A percentile compares a stretch with the other conserved stretches of the same genome.
Conservation (phyloP, 2,113 vertebrate species). For the Leuciscus idus region DNA sequence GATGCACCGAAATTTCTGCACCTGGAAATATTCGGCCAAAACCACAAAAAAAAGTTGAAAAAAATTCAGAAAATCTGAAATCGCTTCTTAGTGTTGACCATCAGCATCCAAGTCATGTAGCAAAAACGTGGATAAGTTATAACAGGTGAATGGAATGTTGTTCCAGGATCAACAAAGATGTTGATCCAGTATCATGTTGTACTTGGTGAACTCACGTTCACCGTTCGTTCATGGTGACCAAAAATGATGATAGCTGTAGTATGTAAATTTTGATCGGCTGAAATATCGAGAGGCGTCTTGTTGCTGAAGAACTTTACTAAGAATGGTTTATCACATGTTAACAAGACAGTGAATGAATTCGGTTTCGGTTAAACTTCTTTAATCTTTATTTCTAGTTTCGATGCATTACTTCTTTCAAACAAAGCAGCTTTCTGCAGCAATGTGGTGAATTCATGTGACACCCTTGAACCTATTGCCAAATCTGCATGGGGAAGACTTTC, state of each 20-base stretch:
- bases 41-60: background rate
- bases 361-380: background rate
- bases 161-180: no score
- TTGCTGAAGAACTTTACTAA: background rate
- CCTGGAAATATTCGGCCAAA: background rate
- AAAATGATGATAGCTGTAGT: no score
- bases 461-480: background rate
- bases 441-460: background rate
- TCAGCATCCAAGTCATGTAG: background rate
- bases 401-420: background rate
- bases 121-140: background rate
- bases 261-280: background rate
- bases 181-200: no score
- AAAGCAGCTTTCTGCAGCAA: background rate
- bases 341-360: no score
- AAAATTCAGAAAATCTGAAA: no score
- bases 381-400: background rate
- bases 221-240: no score
- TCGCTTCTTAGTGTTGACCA: background rate
- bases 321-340: no score
- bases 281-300: background rate
- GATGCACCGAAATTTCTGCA: background rate
- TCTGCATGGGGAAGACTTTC: background rate
- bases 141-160: background rate
- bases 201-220: no score